These are phyloP conservation scores for Sebastes diploproa DNA, from an alignment of 2,797 vertebrate genomes.

Conservation along the genomic window DNA sequence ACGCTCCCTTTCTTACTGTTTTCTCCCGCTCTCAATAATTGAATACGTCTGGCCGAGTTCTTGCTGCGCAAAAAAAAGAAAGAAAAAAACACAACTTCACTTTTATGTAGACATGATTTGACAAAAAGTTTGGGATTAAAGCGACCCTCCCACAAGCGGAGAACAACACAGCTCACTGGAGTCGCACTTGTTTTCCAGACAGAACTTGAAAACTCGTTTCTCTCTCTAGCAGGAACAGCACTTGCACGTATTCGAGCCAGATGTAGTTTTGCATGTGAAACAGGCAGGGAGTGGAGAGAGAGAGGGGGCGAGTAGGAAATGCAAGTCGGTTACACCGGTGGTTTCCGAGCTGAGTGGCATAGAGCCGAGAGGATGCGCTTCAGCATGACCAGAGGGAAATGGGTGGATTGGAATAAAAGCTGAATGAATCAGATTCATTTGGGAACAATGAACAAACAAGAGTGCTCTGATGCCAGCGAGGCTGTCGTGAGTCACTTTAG, in stretches of 20 bases:
- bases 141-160: constrained; percentile 17
- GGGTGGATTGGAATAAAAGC: not conserved
- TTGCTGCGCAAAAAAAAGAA: constrained; percentile 32
- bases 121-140: constrained; percentile 65
- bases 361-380: not conserved
- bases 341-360: not conserved
- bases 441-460: constrained; percentile 3
- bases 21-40: constrained; percentile 69
- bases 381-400: not conserved
- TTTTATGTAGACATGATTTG: constrained; percentile 69
- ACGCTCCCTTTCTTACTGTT: constrained; percentile 35
- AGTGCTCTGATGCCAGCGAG: not conserved
- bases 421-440: constrained; percentile 23
- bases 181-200: constrained; percentile 49
- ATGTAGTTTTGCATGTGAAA: constrained; percentile 46
- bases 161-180: constrained; percentile 48
- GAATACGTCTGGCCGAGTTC: constrained; percentile 50
- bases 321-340: not conserved
- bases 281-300: not conserved
- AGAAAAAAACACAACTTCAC: constrained; percentile 68
- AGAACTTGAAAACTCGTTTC: constrained; percentile 19
- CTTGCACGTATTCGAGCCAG: constrained; percentile 29
- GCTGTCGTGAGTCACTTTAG: not conserved
- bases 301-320: constrained; percentile 20
- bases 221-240: constrained; percentile 12